A percentile compares a stretch with the other conserved stretches of the same genome.
phyloP scores from a whole-genome alignment of 2,888 invertebrate species.

The Gasteruption jaculator region DNA sequence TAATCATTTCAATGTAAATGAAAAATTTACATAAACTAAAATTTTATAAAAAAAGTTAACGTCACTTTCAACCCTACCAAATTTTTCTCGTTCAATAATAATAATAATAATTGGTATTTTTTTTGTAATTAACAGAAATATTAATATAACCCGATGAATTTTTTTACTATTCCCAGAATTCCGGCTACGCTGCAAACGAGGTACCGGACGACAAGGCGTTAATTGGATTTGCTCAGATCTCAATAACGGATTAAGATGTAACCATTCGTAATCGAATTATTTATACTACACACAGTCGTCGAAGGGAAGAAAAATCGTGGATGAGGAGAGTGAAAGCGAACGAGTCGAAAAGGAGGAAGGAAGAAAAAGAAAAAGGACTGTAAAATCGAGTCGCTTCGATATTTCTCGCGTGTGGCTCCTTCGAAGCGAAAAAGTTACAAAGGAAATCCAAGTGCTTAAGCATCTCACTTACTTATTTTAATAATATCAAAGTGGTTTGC shows the following conservation, averaged over 20 bases:
- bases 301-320: constrained; percentile 8
- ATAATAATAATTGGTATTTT: neutral
- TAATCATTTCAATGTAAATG: too few relatives aligned
- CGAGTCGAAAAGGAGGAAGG: too few relatives aligned
- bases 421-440: neutral
- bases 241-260: constrained; percentile 74
- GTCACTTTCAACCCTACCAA: too few relatives aligned
- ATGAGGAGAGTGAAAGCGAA: constrained; percentile 3
- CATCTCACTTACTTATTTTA: constrained; percentile 29
- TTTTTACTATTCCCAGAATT: constrained; percentile 53
- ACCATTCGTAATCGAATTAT: constrained; percentile 36
- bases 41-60: neutral
- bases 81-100: too few relatives aligned
- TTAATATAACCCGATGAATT: neutral
- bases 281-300: too few relatives aligned
- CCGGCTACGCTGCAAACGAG: constrained; percentile 69
- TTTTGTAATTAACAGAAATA: neutral
- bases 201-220: constrained; percentile 91
- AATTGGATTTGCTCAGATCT: constrained; percentile 96
- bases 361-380: too few relatives aligned
- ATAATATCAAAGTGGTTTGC: constrained; percentile 15
- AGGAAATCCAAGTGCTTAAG: constrained; percentile 21
- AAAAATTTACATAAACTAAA: neutral
- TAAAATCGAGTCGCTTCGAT: constrained; percentile 13
- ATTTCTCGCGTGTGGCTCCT: too few relatives aligned